Conservation (phyloP, 2,888 invertebrate genomes). For the Oxyteleia sp. region DNA sequence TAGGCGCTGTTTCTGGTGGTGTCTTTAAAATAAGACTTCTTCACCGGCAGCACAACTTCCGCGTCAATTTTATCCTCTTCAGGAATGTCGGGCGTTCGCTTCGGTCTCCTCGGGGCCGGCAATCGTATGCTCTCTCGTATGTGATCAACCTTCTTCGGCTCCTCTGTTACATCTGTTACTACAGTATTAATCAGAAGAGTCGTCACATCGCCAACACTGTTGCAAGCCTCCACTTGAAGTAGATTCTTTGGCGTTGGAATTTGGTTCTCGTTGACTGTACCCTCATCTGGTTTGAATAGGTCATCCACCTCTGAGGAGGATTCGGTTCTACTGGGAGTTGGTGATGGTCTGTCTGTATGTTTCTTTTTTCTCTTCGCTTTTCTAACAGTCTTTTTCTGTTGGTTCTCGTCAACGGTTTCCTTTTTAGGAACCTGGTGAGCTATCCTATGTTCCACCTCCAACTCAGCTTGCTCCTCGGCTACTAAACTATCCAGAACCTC, state of each 20-base stretch:
- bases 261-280: conserved; percentile 42
- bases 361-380: no score
- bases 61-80: conserved; percentile 76
- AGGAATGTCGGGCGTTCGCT: not conserved
- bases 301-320: conserved; percentile 55
- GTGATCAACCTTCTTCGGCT: conserved; percentile 77
- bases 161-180: conserved; percentile 11
- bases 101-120: conserved; percentile 78
- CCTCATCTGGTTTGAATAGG: conserved; percentile 33
- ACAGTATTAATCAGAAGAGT: conserved; percentile 80
- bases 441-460: conserved; percentile 82
- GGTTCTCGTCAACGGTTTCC: conserved; percentile 8
- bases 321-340: conserved; percentile 50
- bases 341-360: no score
- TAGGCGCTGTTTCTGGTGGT: conserved; percentile 83
- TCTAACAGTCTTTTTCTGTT: conserved; percentile 46
- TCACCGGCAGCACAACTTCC: conserved; percentile 82
- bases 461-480: conserved; percentile 85
- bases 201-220: conserved; percentile 84
- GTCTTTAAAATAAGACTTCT: conserved; percentile 83
- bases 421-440: conserved; percentile 78
- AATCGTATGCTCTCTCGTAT: conserved; percentile 83
- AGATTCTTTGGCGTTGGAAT: conserved; percentile 68
- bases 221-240: conserved; percentile 83
- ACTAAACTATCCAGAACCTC: conserved; percentile 85